These are phyloP conservation scores for Pimephales promelas DNA, from an alignment of 2,113 vertebrate species.

Conservation along the genomic window DNA sequence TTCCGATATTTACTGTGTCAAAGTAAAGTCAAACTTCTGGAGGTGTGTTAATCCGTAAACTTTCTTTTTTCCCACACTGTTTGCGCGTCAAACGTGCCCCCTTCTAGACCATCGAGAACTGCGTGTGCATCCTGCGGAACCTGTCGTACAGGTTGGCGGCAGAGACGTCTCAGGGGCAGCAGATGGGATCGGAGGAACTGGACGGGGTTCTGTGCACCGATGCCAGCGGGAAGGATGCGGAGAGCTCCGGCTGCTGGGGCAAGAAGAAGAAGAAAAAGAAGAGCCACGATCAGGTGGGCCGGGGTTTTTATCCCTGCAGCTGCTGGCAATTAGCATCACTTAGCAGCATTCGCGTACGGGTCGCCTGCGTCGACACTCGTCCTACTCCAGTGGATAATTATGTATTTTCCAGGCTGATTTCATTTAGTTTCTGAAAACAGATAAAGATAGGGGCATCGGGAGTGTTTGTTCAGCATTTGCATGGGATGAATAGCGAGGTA, in stretches of 20 bases:
- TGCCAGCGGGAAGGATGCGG: conserved; percentile 88
- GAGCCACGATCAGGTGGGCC: conserved; percentile 92
- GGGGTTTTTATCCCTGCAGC: conserved; percentile 65
- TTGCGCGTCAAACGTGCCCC: neutral
- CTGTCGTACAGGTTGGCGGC: conserved; percentile 97
- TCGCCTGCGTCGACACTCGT: conserved; percentile 50
- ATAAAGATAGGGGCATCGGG: conserved; percentile 50
- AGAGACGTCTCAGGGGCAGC: conserved; percentile 98
- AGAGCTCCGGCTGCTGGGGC: conserved; percentile 98
- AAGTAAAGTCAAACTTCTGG: neutral
- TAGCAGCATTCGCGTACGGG: conserved; percentile 39
- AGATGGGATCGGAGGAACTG: conserved; percentile 95
- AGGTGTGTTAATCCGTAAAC: neutral
- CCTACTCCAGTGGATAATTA: conserved; percentile 55
- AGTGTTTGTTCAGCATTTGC: conserved; percentile 40
- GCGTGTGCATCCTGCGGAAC: conserved; percentile 99
- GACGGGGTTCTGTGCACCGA: conserved; percentile 94
- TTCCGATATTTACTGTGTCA: conserved; percentile 24
- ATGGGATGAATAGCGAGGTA: conserved; percentile 46
- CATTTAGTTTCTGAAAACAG: conserved; percentile 58
- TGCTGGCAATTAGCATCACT: conserved; percentile 72
- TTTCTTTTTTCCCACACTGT: neutral
- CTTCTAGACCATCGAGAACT: conserved; percentile 95
- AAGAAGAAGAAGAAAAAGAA: conserved; percentile 99
- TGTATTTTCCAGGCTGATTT: conserved; percentile 57